Conservation (phyloP, 2,888 invertebrate species). For the Mechanitis mazaeus region DNA sequence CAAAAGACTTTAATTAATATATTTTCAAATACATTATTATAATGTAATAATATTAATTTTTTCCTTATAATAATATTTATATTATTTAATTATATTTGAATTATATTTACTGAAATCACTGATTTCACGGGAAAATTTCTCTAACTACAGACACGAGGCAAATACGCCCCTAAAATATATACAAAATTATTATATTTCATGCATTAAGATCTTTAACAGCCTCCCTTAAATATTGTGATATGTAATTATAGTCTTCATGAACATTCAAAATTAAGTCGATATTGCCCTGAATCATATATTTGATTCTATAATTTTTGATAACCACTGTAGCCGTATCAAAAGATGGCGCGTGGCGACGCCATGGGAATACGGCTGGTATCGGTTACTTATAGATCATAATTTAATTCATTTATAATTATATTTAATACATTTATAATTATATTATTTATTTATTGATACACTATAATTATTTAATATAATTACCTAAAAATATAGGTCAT, state of each 20-base stretch:
- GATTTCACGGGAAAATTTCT: conserved; percentile 60
- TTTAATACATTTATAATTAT: not conserved
- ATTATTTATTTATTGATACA: too few species aligned
- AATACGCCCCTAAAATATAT: conserved; percentile 63
- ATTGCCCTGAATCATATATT: conserved; percentile 19
- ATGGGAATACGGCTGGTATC: conserved; percentile 51
- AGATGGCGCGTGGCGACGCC: conserved; percentile 63
- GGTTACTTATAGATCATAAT: conserved; percentile 9
- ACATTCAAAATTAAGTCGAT: conserved; percentile 5
- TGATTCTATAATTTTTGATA: conserved; percentile 39
- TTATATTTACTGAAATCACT: conserved; percentile 26
- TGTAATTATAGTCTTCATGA: conserved; percentile 21
- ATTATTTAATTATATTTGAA: not conserved
- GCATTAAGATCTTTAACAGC: conserved; percentile 43
- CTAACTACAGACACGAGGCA: conserved; percentile 62
- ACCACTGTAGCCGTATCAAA: conserved; percentile 50
- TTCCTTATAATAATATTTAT: too few species aligned
- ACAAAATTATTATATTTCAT: conserved; percentile 60
- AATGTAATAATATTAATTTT: too few species aligned
- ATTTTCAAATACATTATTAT: too few species aligned
- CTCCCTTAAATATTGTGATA: conserved; percentile 24
- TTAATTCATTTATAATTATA: not conserved
- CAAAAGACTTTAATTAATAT: too few species aligned
- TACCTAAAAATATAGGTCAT: too few species aligned
- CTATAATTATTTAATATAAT: too few species aligned